These are phyloP conservation scores for Erebia ligea DNA, from an alignment of 2,888 invertebrate genomes.

Conservation along the genomic window DNA sequence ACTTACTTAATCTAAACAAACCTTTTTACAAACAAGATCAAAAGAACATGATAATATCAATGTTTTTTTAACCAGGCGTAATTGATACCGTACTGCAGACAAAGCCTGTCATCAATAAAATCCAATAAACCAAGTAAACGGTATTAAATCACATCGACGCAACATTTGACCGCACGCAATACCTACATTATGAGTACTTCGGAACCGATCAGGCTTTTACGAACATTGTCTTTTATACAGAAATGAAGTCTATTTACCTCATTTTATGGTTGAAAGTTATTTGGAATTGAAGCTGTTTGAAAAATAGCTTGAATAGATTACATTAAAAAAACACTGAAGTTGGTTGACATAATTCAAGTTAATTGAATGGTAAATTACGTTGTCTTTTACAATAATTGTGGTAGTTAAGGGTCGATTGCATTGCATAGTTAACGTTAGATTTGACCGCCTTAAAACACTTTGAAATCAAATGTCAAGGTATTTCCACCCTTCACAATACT, in stretches of 20 bases:
- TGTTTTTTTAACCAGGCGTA: neutral
- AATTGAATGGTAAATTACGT: slow-evolving; percentile 2
- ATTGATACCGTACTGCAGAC: neutral
- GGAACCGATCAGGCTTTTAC: neutral
- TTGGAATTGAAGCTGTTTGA: neutral
- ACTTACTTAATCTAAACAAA: no score
- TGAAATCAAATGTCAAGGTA: no score
- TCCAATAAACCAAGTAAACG: slow-evolving; percentile 10
- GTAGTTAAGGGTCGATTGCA: no score
- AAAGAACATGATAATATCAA: no score
- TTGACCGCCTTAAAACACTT: no score
- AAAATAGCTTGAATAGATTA: slow-evolving; percentile 1
- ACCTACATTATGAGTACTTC: slow-evolving; percentile 17
- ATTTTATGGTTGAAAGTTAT: neutral
- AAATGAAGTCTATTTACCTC: neutral
- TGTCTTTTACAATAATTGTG: neutral
- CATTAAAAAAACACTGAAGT: neutral
- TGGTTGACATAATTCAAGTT: slow-evolving; percentile 2
- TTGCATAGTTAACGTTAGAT: no score
- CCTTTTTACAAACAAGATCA: no score
- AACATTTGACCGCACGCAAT: slow-evolving; percentile 32
- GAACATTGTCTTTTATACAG: neutral
- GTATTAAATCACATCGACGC: slow-evolving; percentile 28
- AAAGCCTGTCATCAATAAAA: neutral
- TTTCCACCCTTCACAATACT: no score